Conservation (phyloP, 1,140 invertebrate species). For the Lasaia peninsularis region DNA sequence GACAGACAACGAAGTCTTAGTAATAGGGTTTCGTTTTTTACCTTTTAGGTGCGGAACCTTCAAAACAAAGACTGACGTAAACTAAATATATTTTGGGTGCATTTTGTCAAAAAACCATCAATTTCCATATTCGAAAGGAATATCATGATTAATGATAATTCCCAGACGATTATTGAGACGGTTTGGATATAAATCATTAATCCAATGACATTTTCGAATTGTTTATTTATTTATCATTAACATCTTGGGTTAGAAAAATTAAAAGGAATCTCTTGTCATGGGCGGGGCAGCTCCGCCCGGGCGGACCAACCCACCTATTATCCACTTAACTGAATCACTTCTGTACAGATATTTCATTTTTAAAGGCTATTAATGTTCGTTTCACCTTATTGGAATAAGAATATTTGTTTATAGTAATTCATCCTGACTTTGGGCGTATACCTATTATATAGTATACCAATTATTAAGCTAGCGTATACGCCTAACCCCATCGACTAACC, state of each 20-base stretch:
- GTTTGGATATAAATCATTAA: constrained; percentile 11
- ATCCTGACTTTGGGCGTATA: too few species aligned
- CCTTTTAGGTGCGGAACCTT: too few species aligned
- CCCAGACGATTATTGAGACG: neutral
- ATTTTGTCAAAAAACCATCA: neutral
- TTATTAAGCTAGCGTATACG: too few species aligned
- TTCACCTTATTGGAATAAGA: neutral
- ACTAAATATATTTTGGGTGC: too few species aligned
- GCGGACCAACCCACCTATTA: constrained; percentile 57
- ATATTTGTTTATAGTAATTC: neutral
- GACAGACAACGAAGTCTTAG: too few species aligned
- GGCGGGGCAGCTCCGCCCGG: constrained; percentile 59
- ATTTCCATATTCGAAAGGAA: neutral
- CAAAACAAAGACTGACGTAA: too few species aligned
- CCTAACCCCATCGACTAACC: too few species aligned
- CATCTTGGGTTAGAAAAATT: constrained; percentile 31
- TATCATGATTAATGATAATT: constrained; percentile 1
- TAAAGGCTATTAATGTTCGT: constrained; percentile 8
- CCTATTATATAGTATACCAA: too few species aligned
- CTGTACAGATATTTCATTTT: constrained; percentile 55
- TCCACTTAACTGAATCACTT: constrained; percentile 71
- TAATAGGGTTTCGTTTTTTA: too few species aligned
- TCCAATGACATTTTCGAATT: constrained; percentile 18
- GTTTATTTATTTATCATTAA: constrained; percentile 24
- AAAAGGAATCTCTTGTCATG: constrained; percentile 38